phyloP scores from a whole-genome alignment of 2,797 vertebrate species.

The Catostomus latipinnis region DNA sequence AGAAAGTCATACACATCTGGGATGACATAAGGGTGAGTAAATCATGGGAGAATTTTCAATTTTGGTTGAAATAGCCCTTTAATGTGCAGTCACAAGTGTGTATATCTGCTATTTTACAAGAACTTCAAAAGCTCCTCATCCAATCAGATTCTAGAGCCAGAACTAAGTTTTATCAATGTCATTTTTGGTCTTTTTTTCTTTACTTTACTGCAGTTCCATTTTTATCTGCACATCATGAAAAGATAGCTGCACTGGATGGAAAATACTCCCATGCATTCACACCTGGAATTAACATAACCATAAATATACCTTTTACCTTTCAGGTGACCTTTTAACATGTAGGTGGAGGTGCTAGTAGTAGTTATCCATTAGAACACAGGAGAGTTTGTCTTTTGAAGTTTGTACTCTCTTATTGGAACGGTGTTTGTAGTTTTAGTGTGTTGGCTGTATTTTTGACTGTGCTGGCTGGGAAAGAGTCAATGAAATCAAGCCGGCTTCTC shows the following conservation, averaged over 20 bases:
- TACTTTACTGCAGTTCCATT: neutral
- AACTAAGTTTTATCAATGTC: neutral
- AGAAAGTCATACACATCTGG: too few relatives aligned
- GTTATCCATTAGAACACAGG: slow-evolving; percentile 39
- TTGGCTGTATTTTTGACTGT: neutral
- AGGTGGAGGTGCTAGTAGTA: neutral
- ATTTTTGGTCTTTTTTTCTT: neutral
- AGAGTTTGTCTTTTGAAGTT: slow-evolving; percentile 29
- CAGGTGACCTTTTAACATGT: slow-evolving; percentile 26
- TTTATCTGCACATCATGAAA: neutral
- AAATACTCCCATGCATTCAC: slow-evolving; percentile 8
- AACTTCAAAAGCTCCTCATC: neutral
- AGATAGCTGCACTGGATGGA: too few relatives aligned
- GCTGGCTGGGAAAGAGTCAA: too few relatives aligned
- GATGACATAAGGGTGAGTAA: too few relatives aligned
- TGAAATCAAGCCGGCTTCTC: too few relatives aligned
- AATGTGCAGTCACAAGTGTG: too few relatives aligned
- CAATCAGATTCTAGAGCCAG: neutral
- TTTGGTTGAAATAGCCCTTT: too few relatives aligned
- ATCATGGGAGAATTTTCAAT: too few relatives aligned
- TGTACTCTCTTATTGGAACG: slow-evolving; percentile 7
- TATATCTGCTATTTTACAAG: too few relatives aligned
- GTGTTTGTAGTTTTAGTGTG: neutral
- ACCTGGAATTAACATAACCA: slow-evolving; percentile 21
- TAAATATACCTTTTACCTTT: slow-evolving; percentile 24